Base-by-base conservation (phyloP, 1,140 invertebrate genomes). In the Monomorium pharaonis region DNA sequence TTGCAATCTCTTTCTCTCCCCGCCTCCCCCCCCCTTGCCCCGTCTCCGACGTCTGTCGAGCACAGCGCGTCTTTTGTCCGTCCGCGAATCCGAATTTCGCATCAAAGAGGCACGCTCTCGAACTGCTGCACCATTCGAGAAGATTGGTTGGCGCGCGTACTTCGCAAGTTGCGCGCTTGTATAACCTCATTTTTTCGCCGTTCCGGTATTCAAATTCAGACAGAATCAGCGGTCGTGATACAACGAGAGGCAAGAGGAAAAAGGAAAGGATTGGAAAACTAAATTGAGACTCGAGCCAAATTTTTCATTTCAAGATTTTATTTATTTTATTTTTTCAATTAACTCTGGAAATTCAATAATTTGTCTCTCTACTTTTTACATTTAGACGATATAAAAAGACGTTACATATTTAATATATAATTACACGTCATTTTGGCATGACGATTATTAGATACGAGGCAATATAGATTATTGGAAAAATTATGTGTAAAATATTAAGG, bases 101-200 rank as follows among this genome's bases (percentile, higher is more conserved):
- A 47, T 47, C 24, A 72, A 80, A 83, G 67, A 72, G 37, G 78
- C 67, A 74, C 74, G 60, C 51, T 2, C 33, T 21, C 6, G 4
- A 72, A 83, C 51, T 12, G 67, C 18, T 21, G 67, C 10, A n/a
- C 12, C 47, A 60, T 83, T 58, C n/a, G 24, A n/a, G 7, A 47
- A 30, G 7, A 83, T 14, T 18, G 24, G 3, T 54, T 54, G 10
- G 16, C n/a, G 9, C 21, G 6, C n/a, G 0, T 27, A 27, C n/a
- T 14, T 51, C 4, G 16, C 5, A 42, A 81, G 14, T 5, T n/a
- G 18, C 14, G 0, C 3, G 14, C 12, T 63, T 2, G 24, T 21
- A 9, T 12, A 47, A 63, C 24, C n/a, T 63, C 30, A 77, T 76
- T 47, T 62, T 37, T 24, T 63, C 30, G 16, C 18, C 33, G 12